phyloP scores from a whole-genome alignment of 2,888 invertebrate genomes.

The Patella pellucida region DNA sequence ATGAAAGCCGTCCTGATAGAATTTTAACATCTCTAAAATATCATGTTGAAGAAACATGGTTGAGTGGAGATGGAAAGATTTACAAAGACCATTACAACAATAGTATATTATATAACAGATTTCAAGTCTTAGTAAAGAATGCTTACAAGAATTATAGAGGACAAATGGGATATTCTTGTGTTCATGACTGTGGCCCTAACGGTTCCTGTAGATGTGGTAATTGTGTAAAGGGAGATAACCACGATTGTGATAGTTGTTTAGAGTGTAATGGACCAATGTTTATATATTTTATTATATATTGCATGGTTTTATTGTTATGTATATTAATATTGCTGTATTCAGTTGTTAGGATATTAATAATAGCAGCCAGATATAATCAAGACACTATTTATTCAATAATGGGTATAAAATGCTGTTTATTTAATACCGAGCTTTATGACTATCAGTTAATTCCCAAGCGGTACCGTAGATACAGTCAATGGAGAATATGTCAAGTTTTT shows the following conservation, averaged over 20 bases:
- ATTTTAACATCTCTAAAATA: conserved; percentile 49
- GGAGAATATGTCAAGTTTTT: conserved; percentile 37
- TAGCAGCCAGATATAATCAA: conserved; percentile 43
- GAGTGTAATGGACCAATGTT: conserved; percentile 49
- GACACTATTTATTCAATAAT: conserved; percentile 43
- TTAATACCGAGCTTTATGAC: conserved; percentile 50
- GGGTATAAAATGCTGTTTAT: conserved; percentile 60
- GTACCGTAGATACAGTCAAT: conserved; percentile 15
- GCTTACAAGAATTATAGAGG: conserved; percentile 44
- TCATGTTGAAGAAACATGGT: conserved; percentile 27
- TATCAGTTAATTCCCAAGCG: conserved; percentile 16
- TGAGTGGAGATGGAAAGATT: conserved; percentile 47
- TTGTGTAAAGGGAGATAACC: conserved; percentile 54
- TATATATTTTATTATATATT: conserved; percentile 32
- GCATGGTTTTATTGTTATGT: conserved; percentile 33
- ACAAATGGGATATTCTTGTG: conserved; percentile 55
- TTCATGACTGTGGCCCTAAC: conserved; percentile 65
- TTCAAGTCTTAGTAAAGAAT: conserved; percentile 42
- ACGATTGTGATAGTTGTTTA: conserved; percentile 51
- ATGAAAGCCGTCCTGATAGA: conserved; percentile 63
- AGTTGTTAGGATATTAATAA: conserved; percentile 47
- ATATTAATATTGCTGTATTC: conserved; percentile 48
- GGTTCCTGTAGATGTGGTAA: conserved; percentile 65
- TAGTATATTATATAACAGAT: conserved; percentile 47
- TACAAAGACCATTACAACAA: conserved; percentile 47